Base-by-base conservation (phyloP, 2,888 invertebrate species). In the Caenorhabditis angaria region DNA sequence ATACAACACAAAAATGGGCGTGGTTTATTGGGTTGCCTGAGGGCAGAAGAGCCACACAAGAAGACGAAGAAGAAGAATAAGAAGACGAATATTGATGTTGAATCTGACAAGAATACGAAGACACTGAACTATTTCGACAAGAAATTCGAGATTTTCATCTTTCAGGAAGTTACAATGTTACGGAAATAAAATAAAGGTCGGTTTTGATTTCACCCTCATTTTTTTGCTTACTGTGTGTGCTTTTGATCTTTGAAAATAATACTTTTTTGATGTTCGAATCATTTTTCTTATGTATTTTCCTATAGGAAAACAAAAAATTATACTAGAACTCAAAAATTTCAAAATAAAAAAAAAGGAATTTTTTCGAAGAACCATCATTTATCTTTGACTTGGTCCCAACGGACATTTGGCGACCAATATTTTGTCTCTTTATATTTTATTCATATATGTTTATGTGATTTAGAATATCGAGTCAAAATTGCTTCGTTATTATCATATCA, bases 1-100 rank as follows among this genome's bases (percentile, higher is more conserved):
- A 24, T 50, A 24, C 14, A 12, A 32, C 29, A 70, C 59, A 65
- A 70, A 64, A 70, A 70, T 70, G 64, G 70, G 70, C 70, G 70
- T 64, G 64, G 70, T 65, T 70, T 70, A 64, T 60, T 65, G 65
- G 64, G 70, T 65, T 57, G 70, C 70, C 70, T 55, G 58, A 71
- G 70, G 70, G 70, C 66, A 65, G 65, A 64, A 50, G 59, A 60
- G 70, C 64, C 69, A 60, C 51, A 59, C 62, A 61, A 35, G 53
- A 24, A 57, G 65, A 53, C 65, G 48, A 5, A 32, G 6, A 41
- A 14, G 14, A n/a, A n/a, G n/a, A 41, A 41, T 18, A 41, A 41
- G 18, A 5, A 41, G 61, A 58, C 63, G 66, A 66, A 66, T 71
- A 66, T 71, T 71, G 70, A 71, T 71, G 70, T 62, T 41, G 41